Conservation (phyloP, 2,888 invertebrate genomes). For the Choristoneura rosaceana region DNA sequence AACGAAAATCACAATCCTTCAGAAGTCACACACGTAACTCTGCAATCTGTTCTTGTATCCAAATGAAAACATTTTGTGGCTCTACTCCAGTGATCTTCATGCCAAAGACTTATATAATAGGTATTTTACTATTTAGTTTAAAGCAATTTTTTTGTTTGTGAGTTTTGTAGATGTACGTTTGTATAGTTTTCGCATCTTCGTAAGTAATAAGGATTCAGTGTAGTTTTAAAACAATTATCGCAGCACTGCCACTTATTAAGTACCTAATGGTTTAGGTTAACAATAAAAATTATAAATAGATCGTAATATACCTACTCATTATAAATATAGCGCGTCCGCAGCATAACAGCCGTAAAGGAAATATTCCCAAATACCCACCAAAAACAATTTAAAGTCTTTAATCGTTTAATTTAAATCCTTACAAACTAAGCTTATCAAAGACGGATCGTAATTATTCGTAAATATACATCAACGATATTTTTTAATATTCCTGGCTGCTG, state of each 20-base stretch:
- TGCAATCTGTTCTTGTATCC: constrained; percentile 7
- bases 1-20: constrained; percentile 11
- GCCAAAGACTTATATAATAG: constrained; percentile 57
- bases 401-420: background rate
- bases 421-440: background rate
- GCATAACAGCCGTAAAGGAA: constrained; percentile 23
- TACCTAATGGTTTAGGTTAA: constrained; percentile 48
- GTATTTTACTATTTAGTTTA: constrained; percentile 11
- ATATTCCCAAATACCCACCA: background rate
- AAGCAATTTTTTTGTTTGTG: constrained; percentile 19
- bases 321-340: constrained; percentile 1
- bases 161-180: constrained; percentile 7
- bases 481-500: too few species aligned
- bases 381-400: background rate
- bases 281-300: constrained; percentile 44
- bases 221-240: constrained; percentile 59
- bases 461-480: too few species aligned
- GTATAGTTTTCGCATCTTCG: constrained; percentile 16
- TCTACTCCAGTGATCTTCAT: constrained; percentile 71
- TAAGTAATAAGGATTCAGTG: constrained; percentile 18
- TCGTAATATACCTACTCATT: constrained; percentile 33
- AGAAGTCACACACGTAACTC: background rate
- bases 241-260: constrained; percentile 80
- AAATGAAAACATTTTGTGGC: constrained; percentile 48
- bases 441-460: too few species aligned